Evolutionary conservation across 2,888 invertebrate genomes (phyloP), one percentile per base, ranked within the genome.

Genomic region (Cheilosia scutellata): DNA sequence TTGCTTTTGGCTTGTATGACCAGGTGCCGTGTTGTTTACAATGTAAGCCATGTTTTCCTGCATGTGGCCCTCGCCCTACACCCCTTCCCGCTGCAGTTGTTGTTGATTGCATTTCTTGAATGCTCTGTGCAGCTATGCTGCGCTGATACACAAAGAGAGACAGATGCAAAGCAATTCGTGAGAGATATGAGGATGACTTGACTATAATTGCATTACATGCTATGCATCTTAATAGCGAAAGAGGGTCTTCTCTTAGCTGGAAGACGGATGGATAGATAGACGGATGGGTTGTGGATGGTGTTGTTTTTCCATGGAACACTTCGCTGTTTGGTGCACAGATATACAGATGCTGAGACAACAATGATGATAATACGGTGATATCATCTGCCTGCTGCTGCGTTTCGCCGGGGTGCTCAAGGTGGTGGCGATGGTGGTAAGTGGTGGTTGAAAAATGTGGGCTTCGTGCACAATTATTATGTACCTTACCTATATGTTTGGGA

Each of bases 21-120:
- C 75, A 86, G 76, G 76, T 86, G 79, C 75, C 72, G 49, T 51
- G 57, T 76, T 84, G 84, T 80, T 84, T 79, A 80, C 79, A 53
- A 70, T 65, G 70, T 65, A 47, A 79, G 57, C 57, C 68, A 70
- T 75, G 63, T 74, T 72, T 70, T 75, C 20, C 55, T 42, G n/a
- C n/a, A n/a, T n/a, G n/a, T n/a, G n/a, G n/a, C n/a, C n/a, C n/a
- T n/a, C n/a, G n/a, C n/a, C n/a, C n/a, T n/a, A n/a, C n/a, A n/a
- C n/a, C n/a, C n/a, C 29, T 72, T 3, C 27, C 27, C 4, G 2
- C 27, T 13, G 47, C 44, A 27, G n/a, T 11, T 16, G 37, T 27
- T 47, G 57, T 5, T 31, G 60, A 58, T 68, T 53, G 47, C 42
- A 40, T 60, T 33, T 42, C 25, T 13, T 6, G 16, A 16, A 20